Base-by-base conservation (phyloP, 1,140 invertebrate species). In the Eulimnadia texana region DNA sequence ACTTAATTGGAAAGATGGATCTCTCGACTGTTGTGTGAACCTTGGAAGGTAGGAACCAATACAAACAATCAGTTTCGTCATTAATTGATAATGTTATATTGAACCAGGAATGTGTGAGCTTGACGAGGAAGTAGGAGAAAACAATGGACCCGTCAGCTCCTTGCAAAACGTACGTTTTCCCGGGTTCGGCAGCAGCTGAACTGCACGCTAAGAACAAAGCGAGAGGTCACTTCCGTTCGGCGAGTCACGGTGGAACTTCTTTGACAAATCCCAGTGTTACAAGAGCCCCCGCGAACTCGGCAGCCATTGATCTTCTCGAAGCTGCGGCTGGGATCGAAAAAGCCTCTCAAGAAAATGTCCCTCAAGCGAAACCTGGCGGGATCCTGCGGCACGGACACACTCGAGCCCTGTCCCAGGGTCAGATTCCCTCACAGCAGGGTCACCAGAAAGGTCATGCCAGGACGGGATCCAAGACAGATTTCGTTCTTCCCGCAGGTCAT, bases 401-500 rank as follows among this genome's bases (percentile, higher is more conserved):
- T 67, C 78, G 88, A 50, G 88, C 88, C 3, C 83, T 90, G 68
- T 90, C 86, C 3, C 89, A 91, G 67, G 88, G 88, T 3, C 86
- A 90, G 71, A 87, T 90, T 70, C 70, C 13, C 68, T 72, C 60
- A 29, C 62, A 61, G 47, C 29, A 29, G 23, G 63, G 69, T 60
- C 68, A 73, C 61, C 69, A 74, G 22, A 74, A 74, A 22, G 84
- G 85, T 1, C 87, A 90, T 73, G 84, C 80, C 67, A 78, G 88
- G 16, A 82, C 85, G n/a, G 83, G 84, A 27, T 90, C 86, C 62
- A 85, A 83, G 69, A 91, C 89, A 1, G 88, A 91, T 66, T 92
- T 92, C 67, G 90, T 90, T 50, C 74, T 91, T 27, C 89, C 89
- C 1, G 70, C 68, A 22, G 71, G 68, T 1, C 70, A 73, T 57